These are phyloP conservation scores for Brachionus manjavacas DNA, from an alignment of 1,140 invertebrate genomes.

Conservation along the genomic window DNA sequence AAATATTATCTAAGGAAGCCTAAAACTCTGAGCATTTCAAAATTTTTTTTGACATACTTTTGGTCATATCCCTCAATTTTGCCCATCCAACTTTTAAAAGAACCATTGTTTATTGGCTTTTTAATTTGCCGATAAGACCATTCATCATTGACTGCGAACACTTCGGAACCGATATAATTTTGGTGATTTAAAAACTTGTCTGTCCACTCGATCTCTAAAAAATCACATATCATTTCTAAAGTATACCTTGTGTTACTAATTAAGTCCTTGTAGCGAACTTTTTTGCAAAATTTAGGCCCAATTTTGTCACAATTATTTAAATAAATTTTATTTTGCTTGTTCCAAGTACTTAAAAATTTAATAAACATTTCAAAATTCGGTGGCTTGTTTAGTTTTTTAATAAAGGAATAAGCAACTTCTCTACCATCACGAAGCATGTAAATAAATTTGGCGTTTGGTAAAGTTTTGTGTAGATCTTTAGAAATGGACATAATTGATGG, in stretches of 20 bases:
- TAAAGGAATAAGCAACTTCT: slow-evolving; percentile 93
- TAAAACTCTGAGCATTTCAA: background rate
- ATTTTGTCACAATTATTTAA: slow-evolving; percentile 60
- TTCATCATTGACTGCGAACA: slow-evolving; percentile 78
- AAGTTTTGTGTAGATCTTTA: slow-evolving; percentile 64
- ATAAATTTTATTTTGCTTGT: background rate
- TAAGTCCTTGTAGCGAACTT: slow-evolving; percentile 90
- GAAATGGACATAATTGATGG: slow-evolving; percentile 94
- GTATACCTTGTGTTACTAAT: slow-evolving; percentile 83
- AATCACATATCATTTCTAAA: slow-evolving; percentile 81
- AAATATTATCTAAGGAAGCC: background rate
- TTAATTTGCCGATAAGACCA: slow-evolving; percentile 96
- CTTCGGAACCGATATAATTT: slow-evolving; percentile 89
- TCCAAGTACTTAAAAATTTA: background rate
- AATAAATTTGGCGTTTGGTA: slow-evolving; percentile 81
- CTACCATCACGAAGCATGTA: slow-evolving; percentile 96
- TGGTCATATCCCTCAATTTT: slow-evolving; percentile 76
- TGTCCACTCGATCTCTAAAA: slow-evolving; percentile 88
- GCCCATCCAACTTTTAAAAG: slow-evolving; percentile 91
- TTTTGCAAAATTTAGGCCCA: slow-evolving; percentile 75
- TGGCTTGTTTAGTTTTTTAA: slow-evolving; percentile 84
- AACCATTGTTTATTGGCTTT: slow-evolving; percentile 92
- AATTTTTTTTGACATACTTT: background rate
- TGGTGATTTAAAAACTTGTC: slow-evolving; percentile 94
- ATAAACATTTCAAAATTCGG: slow-evolving; percentile 62